phyloP scores from a whole-genome alignment of 2,113 vertebrate genomes.

The Pavo muticus region DNA sequence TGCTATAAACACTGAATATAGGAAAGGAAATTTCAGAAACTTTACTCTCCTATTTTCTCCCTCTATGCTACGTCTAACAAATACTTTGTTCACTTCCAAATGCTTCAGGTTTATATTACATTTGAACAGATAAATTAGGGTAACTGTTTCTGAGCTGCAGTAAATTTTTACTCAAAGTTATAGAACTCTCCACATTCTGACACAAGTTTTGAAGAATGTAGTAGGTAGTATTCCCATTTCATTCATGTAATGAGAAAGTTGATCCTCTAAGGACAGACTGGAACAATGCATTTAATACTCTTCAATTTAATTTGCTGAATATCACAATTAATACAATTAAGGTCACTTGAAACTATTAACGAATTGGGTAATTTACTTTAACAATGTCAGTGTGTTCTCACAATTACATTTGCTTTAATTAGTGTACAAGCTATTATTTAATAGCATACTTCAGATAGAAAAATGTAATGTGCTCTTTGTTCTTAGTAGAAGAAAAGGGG shows the following conservation, averaged over 20 bases:
- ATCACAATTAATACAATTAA: constrained; percentile 84
- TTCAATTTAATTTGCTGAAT: constrained; percentile 80
- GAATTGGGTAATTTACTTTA: constrained; percentile 82
- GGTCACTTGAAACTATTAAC: constrained; percentile 83
- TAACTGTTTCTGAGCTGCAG: neutral
- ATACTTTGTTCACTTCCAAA: neutral
- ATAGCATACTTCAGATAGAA: constrained; percentile 74
- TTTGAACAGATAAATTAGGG: neutral
- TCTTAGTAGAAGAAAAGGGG: constrained; percentile 57
- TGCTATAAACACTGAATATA: neutral
- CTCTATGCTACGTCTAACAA: neutral
- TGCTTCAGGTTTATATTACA: neutral
- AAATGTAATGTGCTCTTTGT: constrained; percentile 75
- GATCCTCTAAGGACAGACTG: constrained; percentile 74
- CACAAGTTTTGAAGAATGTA: constrained; percentile 9
- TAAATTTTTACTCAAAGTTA: neutral
- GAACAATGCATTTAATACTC: constrained; percentile 81
- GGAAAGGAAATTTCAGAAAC: neutral
- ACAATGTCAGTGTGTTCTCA: constrained; percentile 82
- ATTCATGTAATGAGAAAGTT: constrained; percentile 73
- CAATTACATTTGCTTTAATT: constrained; percentile 83
- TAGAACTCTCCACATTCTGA: neutral
- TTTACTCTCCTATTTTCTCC: neutral
- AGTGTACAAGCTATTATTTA: constrained; percentile 82
- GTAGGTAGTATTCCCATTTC: constrained; percentile 69